Conservation (phyloP, 2,888 invertebrate genomes). For the Melieria omissa region DNA sequence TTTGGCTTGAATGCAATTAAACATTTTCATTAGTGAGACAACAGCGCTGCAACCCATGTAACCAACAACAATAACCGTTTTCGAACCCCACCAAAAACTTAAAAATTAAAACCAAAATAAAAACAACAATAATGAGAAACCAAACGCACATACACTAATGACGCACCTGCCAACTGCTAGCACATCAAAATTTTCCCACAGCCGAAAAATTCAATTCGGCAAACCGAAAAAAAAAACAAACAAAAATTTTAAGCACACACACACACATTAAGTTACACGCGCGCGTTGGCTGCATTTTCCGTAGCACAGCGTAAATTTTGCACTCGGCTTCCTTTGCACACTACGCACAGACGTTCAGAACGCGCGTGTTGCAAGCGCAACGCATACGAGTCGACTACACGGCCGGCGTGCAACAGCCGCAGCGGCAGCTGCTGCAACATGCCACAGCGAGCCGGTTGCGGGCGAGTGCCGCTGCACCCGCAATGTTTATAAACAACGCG, state of each 20-base stretch:
- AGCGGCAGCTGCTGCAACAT: slow-evolving; percentile 30
- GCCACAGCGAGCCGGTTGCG: slow-evolving; percentile 46
- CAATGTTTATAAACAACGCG: background rate
- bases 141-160: slow-evolving; percentile 15
- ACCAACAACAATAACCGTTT: background rate
- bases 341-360: background rate
- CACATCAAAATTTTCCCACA: slow-evolving; percentile 23
- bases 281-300: no score
- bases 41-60: slow-evolving; percentile 9
- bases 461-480: background rate
- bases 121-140: background rate
- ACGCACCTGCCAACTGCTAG: slow-evolving; percentile 14
- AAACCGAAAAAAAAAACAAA: background rate
- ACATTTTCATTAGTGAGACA: slow-evolving; percentile 26
- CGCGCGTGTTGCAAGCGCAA: slow-evolving; percentile 33
- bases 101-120: background rate
- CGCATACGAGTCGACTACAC: slow-evolving; percentile 26
- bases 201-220: background rate
- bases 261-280: background rate
- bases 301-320: no score
- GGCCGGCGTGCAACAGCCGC: slow-evolving; percentile 9
- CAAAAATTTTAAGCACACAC: background rate
- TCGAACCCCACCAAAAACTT: background rate
- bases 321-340: no score
- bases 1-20: slow-evolving; percentile 12